Conservation (phyloP, 2,888 invertebrate species). For the Xanthorhoe designata region DNA sequence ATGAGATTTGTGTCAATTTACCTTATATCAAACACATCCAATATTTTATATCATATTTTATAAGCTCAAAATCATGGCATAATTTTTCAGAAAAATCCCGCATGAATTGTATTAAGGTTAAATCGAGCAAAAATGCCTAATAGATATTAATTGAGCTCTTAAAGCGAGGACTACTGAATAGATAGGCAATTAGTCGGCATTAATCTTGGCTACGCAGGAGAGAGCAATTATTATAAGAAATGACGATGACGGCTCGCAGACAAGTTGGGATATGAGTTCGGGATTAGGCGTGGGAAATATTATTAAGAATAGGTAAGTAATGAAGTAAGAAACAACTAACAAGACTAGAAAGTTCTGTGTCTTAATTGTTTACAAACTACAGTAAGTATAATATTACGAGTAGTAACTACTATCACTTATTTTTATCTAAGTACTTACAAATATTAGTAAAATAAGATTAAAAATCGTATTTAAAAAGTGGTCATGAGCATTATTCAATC, state of each 20-base stretch:
- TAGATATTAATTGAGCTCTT: constrained; percentile 66
- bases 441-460: too few species aligned
- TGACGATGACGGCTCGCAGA: constrained; percentile 68
- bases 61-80: neutral
- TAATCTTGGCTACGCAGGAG: constrained; percentile 67
- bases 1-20: too few species aligned
- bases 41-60: neutral
- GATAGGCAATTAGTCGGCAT: constrained; percentile 75
- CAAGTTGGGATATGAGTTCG: constrained; percentile 57
- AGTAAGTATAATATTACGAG: too few species aligned
- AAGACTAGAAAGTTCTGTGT: too few species aligned
- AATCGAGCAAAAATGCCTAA: constrained; percentile 55
- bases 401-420: too few species aligned
- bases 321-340: neutral
- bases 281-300: constrained; percentile 48
- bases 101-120: constrained; percentile 55
- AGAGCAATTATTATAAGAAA: constrained; percentile 78
- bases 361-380: too few species aligned
- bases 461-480: too few species aligned
- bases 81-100: constrained; percentile 38
- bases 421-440: too few species aligned
- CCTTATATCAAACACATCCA: too few species aligned
- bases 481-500: too few species aligned
- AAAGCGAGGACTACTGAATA: constrained; percentile 66
- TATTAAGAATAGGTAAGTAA: neutral